These are phyloP conservation scores for Bettongia penicillata DNA, from an alignment of 2,113 vertebrate genomes.

Conservation along the genomic window DNA sequence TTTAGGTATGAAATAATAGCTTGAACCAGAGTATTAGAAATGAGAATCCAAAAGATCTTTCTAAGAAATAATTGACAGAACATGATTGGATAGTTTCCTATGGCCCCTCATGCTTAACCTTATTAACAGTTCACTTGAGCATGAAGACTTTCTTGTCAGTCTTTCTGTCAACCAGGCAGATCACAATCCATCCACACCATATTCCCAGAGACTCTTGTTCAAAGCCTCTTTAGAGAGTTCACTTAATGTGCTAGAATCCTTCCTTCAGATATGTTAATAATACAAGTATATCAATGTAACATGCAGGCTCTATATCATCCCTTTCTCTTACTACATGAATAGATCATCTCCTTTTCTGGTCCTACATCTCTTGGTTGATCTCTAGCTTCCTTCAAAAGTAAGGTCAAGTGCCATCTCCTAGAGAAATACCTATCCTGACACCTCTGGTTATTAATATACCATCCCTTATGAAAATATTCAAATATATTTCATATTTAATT, in stretches of 20 bases:
- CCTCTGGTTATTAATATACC: neutral
- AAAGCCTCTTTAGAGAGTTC: neutral
- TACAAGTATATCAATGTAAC: neutral
- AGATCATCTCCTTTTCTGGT: neutral
- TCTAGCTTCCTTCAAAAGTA: neutral
- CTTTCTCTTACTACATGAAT: neutral
- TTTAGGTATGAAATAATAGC: neutral
- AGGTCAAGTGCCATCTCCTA: neutral
- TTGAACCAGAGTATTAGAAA: neutral
- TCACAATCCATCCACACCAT: neutral
- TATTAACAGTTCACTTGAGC: neutral
- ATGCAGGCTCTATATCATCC: neutral
- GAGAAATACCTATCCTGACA: neutral
- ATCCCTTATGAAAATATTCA: neutral
- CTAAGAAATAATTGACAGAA: neutral
- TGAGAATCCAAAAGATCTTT: neutral
- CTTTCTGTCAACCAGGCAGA: neutral
- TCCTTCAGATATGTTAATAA: neutral
- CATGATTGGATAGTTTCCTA: too few species aligned
- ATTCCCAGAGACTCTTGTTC: neutral
- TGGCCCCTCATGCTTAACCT: too few species aligned
- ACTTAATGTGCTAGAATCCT: too few species aligned
- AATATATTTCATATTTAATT: neutral
- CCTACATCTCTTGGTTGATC: too few species aligned
- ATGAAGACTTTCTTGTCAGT: neutral